phyloP scores from a whole-genome alignment of 2,797 vertebrate species.

The Heterohyrax brucei region DNA sequence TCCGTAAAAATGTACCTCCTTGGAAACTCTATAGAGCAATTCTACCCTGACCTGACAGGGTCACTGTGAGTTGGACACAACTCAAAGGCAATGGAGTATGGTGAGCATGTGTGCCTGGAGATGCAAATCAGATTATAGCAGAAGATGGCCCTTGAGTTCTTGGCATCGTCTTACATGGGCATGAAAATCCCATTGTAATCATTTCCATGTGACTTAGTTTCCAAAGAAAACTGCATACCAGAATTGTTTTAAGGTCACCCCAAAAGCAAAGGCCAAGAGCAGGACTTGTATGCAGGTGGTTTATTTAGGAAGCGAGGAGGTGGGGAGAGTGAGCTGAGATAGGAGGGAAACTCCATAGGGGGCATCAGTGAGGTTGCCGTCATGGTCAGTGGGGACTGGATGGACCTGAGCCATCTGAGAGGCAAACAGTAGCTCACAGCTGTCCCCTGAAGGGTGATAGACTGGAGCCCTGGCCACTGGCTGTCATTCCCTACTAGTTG shows the following conservation, averaged over 20 bases:
- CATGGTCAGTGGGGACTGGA: not conserved
- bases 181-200: no score
- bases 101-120: not conserved
- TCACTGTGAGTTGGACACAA: no score
- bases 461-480: not conserved
- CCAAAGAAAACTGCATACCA: not conserved
- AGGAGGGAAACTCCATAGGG: not conserved
- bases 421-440: not conserved
- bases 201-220: not conserved
- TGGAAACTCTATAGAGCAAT: no score
- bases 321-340: no score
- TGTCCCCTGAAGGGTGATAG: not conserved
- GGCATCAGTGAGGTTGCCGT: no score
- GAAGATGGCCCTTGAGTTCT: not conserved
- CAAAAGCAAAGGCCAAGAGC: not conserved
- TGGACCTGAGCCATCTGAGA: not conserved
- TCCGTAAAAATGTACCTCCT: not conserved
- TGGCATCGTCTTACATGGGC: not conserved
- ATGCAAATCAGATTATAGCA: not conserved
- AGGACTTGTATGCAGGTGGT: no score
- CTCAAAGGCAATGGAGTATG: no score
- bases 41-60: no score
- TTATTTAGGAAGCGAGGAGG: no score
- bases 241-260: not conserved
- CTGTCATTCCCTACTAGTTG: no score